Evolutionary conservation across 1,140 invertebrate genomes (phyloP).

Genomic region (Drosophila busckii): DNA sequence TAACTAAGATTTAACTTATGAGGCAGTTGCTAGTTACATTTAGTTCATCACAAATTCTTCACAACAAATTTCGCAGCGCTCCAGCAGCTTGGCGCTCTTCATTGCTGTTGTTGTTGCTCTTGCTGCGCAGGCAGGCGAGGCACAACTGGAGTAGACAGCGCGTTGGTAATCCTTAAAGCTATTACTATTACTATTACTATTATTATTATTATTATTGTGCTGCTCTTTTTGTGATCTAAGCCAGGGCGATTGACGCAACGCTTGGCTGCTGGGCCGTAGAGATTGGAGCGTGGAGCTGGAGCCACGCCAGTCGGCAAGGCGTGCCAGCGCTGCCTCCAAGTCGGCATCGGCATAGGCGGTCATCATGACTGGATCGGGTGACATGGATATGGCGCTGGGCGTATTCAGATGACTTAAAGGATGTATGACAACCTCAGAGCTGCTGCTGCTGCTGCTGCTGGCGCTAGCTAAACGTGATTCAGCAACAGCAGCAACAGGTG

Average conservation of each 20-base stretch:
- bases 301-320: slow-evolving; percentile 38
- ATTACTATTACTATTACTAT: no score
- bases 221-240: slow-evolving; percentile 33
- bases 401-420: slow-evolving; percentile 50
- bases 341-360: slow-evolving; percentile 44
- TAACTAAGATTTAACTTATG: no score
- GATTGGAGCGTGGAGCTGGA: slow-evolving; percentile 39
- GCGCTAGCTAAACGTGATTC: slow-evolving; percentile 30
- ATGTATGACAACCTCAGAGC: slow-evolving; percentile 41
- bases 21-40: not conserved
- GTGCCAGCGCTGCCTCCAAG: slow-evolving; percentile 51
- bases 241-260: slow-evolving; percentile 49
- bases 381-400: slow-evolving; percentile 42
- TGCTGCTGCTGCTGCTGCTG: slow-evolving; percentile 43
- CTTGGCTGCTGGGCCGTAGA: slow-evolving; percentile 33
- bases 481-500: slow-evolving; percentile 11
- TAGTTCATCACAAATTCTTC: slow-evolving; percentile 30
- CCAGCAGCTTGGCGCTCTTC: no score
- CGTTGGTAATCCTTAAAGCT: no score
- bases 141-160: not conserved
- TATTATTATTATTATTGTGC: slow-evolving; percentile 20
- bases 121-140: no score
- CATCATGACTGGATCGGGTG: slow-evolving; percentile 49
- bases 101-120: no score
- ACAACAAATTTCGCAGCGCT: slow-evolving; percentile 33